phyloP scores from a whole-genome alignment of 2,888 invertebrate species.

The Pteria penguin region DNA sequence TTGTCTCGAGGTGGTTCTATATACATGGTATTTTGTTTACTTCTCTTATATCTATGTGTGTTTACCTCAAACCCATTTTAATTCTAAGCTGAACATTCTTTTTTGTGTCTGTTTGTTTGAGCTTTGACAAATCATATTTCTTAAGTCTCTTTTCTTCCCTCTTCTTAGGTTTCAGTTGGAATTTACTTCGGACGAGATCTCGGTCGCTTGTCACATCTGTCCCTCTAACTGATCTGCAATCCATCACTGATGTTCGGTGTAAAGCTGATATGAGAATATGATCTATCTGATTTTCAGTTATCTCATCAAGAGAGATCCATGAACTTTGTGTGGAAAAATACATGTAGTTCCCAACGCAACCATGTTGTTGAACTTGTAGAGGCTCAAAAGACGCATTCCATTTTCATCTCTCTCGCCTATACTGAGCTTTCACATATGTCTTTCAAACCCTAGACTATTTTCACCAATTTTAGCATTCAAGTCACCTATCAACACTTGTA shows the following conservation, averaged over 20 bases:
- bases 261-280: slow-evolving; percentile 31
- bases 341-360: slow-evolving; percentile 44
- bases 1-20: too few relatives aligned
- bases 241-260: slow-evolving; percentile 26
- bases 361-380: slow-evolving; percentile 44
- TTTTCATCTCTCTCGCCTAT: slow-evolving; percentile 43
- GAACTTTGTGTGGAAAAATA: slow-evolving; percentile 33
- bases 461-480: slow-evolving; percentile 48
- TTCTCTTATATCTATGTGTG: too few relatives aligned
- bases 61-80: too few relatives aligned
- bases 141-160: neutral
- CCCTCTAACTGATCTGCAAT: slow-evolving; percentile 25
- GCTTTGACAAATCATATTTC: too few relatives aligned
- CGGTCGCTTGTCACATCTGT: slow-evolving; percentile 30
- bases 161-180: slow-evolving; percentile 5
- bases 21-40: too few relatives aligned
- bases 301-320: slow-evolving; percentile 45
- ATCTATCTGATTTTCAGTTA: slow-evolving; percentile 44
- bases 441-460: slow-evolving; percentile 40
- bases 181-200: slow-evolving; percentile 11
- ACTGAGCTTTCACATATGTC: slow-evolving; percentile 42
- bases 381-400: slow-evolving; percentile 38
- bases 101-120: too few relatives aligned
- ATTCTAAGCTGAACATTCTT: too few relatives aligned
- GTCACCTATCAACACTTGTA: slow-evolving; percentile 43